phyloP scores from a whole-genome alignment of 2,888 invertebrate species.

The Serrognathus titanus region DNA sequence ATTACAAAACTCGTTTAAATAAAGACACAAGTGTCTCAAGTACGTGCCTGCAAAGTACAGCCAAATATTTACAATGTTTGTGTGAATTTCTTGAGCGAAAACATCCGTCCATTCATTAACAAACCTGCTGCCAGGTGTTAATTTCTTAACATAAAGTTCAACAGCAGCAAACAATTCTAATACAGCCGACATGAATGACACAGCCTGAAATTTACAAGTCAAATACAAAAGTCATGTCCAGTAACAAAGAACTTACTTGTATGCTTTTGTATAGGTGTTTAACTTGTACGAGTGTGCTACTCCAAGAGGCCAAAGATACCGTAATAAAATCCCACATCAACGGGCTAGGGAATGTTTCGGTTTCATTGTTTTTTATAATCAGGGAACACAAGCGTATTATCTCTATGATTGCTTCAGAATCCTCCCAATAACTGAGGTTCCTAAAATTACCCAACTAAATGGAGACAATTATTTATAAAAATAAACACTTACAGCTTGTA shows the following conservation, averaged over 20 bases:
- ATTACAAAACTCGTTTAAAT: slow-evolving; percentile 1
- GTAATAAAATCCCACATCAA: slow-evolving; percentile 73
- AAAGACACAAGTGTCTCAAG: background rate
- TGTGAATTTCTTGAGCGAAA: slow-evolving; percentile 63
- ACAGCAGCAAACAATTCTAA: slow-evolving; percentile 54
- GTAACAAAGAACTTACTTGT: slow-evolving; percentile 49
- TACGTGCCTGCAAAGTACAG: slow-evolving; percentile 47
- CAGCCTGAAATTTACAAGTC: slow-evolving; percentile 42
- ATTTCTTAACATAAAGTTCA: slow-evolving; percentile 47
- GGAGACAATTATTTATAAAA: slow-evolving; percentile 7
- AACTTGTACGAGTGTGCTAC: slow-evolving; percentile 52
- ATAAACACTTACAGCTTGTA: slow-evolving; percentile 7
- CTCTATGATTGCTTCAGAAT: slow-evolving; percentile 45
- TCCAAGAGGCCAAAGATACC: slow-evolving; percentile 67
- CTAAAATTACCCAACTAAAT: slow-evolving; percentile 26
- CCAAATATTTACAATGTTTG: slow-evolving; percentile 54
- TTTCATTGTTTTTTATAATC: slow-evolving; percentile 36
- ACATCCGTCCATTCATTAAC: slow-evolving; percentile 74
- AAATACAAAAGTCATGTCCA: background rate
- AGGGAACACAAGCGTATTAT: slow-evolving; percentile 44
- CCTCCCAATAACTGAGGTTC: slow-evolving; percentile 38
- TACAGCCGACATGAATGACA: slow-evolving; percentile 53
- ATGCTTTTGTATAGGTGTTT: slow-evolving; percentile 47
- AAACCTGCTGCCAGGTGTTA: slow-evolving; percentile 47
- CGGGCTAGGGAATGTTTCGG: slow-evolving; percentile 22